These are phyloP conservation scores for Pseudomyrmex pallidus DNA, from an alignment of 1,140 invertebrate species.

Conservation along the genomic window DNA sequence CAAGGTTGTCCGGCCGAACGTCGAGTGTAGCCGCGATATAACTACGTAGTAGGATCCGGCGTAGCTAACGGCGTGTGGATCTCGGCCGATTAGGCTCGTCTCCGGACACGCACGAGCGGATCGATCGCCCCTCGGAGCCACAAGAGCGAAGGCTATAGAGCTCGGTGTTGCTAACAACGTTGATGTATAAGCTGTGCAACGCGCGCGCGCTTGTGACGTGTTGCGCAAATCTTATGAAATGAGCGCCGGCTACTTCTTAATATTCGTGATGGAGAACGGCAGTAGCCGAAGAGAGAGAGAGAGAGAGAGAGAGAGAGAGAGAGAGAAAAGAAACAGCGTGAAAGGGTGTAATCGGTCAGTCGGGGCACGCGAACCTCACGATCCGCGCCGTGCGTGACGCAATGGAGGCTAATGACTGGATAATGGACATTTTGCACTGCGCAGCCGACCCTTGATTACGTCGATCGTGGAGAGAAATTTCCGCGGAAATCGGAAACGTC, in stretches of 20 bases:
- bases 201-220: slow-evolving; percentile 13
- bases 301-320: slow-evolving; percentile 32
- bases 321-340: slow-evolving; percentile 41
- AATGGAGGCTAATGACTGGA: slow-evolving; percentile 39
- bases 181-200: slow-evolving; percentile 27
- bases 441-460: slow-evolving; percentile 16
- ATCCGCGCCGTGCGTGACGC: slow-evolving; percentile 36
- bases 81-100: slow-evolving; percentile 53
- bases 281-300: slow-evolving; percentile 26
- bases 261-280: slow-evolving; percentile 28
- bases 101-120: slow-evolving; percentile 59
- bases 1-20: slow-evolving; percentile 45
- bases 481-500: slow-evolving; percentile 31
- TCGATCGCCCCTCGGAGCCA: slow-evolving; percentile 43
- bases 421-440: slow-evolving; percentile 17
- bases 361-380: slow-evolving; percentile 26
- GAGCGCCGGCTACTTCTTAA: slow-evolving; percentile 40
- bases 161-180: slow-evolving; percentile 32
- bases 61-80: slow-evolving; percentile 44
- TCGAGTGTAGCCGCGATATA: slow-evolving; percentile 32
- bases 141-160: slow-evolving; percentile 27
- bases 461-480: slow-evolving; percentile 17
- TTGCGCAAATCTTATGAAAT: slow-evolving; percentile 54
- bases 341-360: slow-evolving; percentile 32
- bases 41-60: slow-evolving; percentile 36